Evolutionary conservation across 2,888 invertebrate genomes (phyloP).

Genomic region (Imbricaverruca yamaguchii): DNA sequence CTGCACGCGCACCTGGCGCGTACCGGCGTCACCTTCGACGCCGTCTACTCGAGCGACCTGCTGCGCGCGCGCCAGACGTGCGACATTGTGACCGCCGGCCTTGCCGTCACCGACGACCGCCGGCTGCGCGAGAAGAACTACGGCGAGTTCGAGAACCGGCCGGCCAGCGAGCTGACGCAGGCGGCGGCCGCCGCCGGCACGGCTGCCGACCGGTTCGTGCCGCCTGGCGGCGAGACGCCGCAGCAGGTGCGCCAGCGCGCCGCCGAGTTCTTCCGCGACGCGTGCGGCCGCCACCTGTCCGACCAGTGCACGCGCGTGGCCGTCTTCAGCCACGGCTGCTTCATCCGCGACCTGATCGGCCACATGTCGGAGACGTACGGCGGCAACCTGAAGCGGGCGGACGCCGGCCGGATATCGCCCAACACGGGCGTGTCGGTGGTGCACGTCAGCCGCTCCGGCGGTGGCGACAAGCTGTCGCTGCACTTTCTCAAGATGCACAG

Average conservation of each 20-base stretch:
- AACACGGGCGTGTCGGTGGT: background rate
- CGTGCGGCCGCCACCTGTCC: background rate
- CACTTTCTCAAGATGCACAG: background rate
- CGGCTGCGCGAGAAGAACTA: slow-evolving; percentile 4
- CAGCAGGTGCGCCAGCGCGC: background rate
- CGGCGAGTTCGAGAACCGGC: background rate
- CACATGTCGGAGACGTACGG: background rate
- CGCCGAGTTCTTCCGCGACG: background rate
- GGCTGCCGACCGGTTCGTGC: background rate
- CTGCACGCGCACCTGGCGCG: background rate
- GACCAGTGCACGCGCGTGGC: background rate
- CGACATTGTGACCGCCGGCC: background rate
- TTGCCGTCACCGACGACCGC: background rate
- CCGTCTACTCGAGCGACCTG: slow-evolving; percentile 14
- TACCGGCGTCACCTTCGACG: background rate
- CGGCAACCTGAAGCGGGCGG: background rate
- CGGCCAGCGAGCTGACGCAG: background rate
- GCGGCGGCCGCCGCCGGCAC: background rate
- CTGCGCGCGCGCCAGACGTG: background rate
- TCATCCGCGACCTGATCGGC: background rate
- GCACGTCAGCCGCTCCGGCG: background rate
- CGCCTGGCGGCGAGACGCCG: background rate
- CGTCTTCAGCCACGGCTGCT: background rate
- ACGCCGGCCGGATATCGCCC: background rate
- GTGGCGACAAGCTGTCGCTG: background rate